phyloP scores from a whole-genome alignment of 1,140 invertebrate genomes.

The Drosophila lacertosa region DNA sequence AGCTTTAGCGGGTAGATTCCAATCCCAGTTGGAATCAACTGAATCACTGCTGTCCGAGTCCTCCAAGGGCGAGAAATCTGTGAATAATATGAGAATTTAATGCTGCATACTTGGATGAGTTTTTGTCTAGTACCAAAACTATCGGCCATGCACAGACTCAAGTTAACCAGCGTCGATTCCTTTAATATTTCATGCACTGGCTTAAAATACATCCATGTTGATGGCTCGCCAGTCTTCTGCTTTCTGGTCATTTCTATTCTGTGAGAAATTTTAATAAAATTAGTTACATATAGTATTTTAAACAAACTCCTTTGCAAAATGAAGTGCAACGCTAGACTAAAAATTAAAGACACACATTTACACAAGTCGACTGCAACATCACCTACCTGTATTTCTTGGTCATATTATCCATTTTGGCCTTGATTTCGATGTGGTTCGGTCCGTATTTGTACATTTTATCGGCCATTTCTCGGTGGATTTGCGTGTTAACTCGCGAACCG shows the following conservation, averaged over 20 bases:
- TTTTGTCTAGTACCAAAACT: neutral
- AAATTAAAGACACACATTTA: too few relatives aligned
- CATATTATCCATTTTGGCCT: conserved; percentile 49
- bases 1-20: neutral
- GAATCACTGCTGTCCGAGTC: conserved; percentile 17
- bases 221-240: conserved; percentile 2
- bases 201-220: conserved; percentile 34
- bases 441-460: conserved; percentile 28
- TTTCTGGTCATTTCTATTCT: conserved; percentile 29
- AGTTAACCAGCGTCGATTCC: conserved; percentile 9
- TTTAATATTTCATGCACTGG: conserved; percentile 23
- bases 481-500: neutral
- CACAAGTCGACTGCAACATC: too few relatives aligned
- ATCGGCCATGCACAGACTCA: neutral
- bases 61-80: conserved; percentile 27
- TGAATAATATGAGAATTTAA: neutral
- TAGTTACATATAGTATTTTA: too few relatives aligned
- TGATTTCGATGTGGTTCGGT: conserved; percentile 33
- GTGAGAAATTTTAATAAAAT: neutral
- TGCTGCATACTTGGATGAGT: neutral
- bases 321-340: too few relatives aligned
- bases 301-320: too few relatives aligned
- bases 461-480: conserved; percentile 43
- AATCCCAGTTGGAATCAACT: neutral
- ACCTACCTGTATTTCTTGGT: conserved; percentile 44